Percentiles rank a stretch among this genome's conserved stretches.
Evolutionary conservation across 2,888 invertebrate genomes (phyloP).

Genomic region (Cosmopolites sordidus): DNA sequence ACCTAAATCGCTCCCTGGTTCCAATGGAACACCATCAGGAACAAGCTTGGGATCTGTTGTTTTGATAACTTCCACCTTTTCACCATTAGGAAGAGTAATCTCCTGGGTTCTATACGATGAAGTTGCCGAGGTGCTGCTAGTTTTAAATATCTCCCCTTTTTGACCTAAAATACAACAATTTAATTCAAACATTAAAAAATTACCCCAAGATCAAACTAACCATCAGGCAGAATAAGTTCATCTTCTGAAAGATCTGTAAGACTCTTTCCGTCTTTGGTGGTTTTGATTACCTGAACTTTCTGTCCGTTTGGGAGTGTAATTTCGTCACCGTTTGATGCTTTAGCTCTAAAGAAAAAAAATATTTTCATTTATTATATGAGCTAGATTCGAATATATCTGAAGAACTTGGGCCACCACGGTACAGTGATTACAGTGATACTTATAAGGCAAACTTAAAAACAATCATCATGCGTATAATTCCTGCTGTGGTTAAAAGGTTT

Average conservation of each 20-base stretch:
- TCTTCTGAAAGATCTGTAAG: slow-evolving; percentile 13
- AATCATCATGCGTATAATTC: too few relatives aligned
- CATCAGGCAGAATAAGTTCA: slow-evolving; percentile 22
- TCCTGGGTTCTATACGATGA: slow-evolving; percentile 37
- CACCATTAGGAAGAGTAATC: slow-evolving; percentile 43
- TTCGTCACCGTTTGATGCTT: slow-evolving; percentile 51
- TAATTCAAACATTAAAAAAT: background rate
- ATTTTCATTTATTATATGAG: too few relatives aligned
- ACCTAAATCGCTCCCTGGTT: slow-evolving; percentile 40
- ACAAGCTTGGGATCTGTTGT: slow-evolving; percentile 65
- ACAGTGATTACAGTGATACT: too few relatives aligned
- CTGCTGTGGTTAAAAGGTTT: too few relatives aligned
- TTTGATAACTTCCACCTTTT: slow-evolving; percentile 48
- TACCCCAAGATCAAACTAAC: slow-evolving; percentile 13
- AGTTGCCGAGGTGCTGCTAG: slow-evolving; percentile 23
- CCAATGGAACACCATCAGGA: slow-evolving; percentile 51
- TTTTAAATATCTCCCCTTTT: slow-evolving; percentile 25
- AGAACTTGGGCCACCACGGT: too few relatives aligned
- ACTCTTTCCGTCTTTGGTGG: slow-evolving; percentile 23
- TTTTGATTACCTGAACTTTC: slow-evolving; percentile 64
- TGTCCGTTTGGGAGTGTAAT: slow-evolving; percentile 68
- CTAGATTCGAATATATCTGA: too few relatives aligned
- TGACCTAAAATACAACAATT: slow-evolving; percentile 7
- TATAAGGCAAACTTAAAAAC: too few relatives aligned
- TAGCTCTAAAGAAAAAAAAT: slow-evolving; percentile 46